phyloP scores from a whole-genome alignment of 2,113 vertebrate species.

The Hippolais icterina region DNA sequence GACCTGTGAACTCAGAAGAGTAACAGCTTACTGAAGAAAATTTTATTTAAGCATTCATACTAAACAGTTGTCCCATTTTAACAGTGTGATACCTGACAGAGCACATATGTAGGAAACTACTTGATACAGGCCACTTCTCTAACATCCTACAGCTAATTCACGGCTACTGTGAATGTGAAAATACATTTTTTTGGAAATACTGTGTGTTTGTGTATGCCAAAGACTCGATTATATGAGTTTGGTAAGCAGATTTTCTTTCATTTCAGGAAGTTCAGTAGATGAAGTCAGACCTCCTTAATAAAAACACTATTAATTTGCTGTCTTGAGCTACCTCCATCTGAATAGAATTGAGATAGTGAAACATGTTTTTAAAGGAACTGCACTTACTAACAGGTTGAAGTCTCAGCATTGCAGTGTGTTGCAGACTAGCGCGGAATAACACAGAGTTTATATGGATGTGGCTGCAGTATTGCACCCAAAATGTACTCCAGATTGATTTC shows the following conservation, averaged over 20 bases:
- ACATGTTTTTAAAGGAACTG: neutral
- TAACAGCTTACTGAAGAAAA: neutral
- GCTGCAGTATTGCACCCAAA: conserved; percentile 44
- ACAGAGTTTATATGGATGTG: conserved; percentile 49
- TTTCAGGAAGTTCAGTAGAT: neutral
- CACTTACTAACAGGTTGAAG: neutral
- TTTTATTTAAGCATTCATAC: neutral
- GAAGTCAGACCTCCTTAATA: neutral
- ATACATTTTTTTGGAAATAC: fast-evolving
- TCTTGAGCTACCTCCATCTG: neutral
- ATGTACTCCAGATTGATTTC: conserved; percentile 6
- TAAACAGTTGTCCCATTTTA: neutral
- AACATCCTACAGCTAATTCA: neutral
- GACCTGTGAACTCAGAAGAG: neutral
- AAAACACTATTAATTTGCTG: neutral
- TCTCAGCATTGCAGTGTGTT: neutral
- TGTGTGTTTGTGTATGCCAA: neutral
- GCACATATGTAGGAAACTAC: neutral
- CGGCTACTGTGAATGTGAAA: neutral
- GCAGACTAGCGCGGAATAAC: conserved; percentile 2
- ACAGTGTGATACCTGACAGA: neutral
- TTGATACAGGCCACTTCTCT: neutral
- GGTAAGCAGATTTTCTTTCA: neutral
- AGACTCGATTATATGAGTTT: neutral
- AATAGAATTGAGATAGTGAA: neutral